Evolutionary conservation across 2,888 invertebrate species (phyloP).

Genomic region (Andrena chrysosceles): DNA sequence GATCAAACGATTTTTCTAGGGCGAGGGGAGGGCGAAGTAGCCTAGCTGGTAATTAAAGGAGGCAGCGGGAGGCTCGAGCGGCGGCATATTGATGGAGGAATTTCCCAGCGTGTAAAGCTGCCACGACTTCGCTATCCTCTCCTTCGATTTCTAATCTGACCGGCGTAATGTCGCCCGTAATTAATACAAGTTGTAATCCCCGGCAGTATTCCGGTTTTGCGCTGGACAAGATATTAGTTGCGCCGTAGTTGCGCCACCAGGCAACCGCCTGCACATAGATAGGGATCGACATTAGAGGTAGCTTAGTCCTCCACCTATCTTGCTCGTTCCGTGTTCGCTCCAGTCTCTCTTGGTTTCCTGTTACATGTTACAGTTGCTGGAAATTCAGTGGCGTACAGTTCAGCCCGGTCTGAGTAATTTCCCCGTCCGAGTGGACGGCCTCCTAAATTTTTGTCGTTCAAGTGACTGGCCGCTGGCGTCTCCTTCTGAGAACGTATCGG

Average conservation of each 20-base stretch:
- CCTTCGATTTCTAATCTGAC: conserved; percentile 84
- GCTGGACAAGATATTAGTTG: conserved; percentile 83
- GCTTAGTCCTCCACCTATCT: conserved; percentile 59
- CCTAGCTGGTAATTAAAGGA: conserved; percentile 63
- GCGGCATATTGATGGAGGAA: conserved; percentile 62
- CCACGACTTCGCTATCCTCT: conserved; percentile 62
- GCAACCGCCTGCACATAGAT: conserved; percentile 77
- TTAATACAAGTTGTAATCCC: conserved; percentile 84
- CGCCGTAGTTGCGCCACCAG: conserved; percentile 75
- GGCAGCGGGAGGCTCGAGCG: conserved; percentile 49
- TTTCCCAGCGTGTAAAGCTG: conserved; percentile 64
- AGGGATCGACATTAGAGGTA: conserved; percentile 81
- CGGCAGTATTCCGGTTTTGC: conserved; percentile 83
- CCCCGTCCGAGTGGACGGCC: conserved; percentile 52
- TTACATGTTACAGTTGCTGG: conserved; percentile 82
- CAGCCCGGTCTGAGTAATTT: conserved; percentile 80
- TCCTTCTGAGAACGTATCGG: not conserved
- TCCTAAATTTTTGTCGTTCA: not conserved
- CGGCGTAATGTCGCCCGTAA: conserved; percentile 83
- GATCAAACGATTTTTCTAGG: conserved; percentile 45
- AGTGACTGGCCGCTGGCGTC: not conserved
- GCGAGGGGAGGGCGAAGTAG: not conserved
- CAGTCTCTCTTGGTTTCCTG: conserved; percentile 78
- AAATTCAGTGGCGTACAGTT: conserved; percentile 81
- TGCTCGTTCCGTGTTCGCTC: conserved; percentile 47